phyloP scores from a whole-genome alignment of 2,797 vertebrate species.

The Enteromius afrohamiltoni region DNA sequence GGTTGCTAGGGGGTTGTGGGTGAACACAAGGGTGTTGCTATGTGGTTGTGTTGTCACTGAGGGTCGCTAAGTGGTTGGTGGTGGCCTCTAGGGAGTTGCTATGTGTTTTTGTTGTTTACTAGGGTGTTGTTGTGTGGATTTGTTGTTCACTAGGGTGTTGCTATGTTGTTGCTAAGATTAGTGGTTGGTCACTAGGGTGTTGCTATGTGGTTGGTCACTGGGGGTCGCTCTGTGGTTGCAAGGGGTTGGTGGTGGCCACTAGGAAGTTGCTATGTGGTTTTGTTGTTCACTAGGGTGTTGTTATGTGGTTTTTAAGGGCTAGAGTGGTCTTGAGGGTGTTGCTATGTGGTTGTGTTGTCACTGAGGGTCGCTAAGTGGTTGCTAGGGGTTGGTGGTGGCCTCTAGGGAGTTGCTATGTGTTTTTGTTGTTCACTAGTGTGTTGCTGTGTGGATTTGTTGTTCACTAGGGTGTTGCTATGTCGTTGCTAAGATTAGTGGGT shows the following conservation, averaged over 20 bases:
- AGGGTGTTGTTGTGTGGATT: not conserved
- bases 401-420: no score
- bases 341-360: not conserved
- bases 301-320: no score
- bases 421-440: not conserved
- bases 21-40: not conserved
- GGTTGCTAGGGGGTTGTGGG: not conserved
- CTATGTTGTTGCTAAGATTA: not conserved
- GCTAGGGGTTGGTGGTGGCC: no score
- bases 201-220: not conserved
- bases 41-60: not conserved
- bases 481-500: not conserved
- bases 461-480: not conserved
- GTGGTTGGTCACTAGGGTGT: not conserved
- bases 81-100: no score
- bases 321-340: not conserved
- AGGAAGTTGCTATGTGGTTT: not conserved
- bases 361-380: no score
- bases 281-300: not conserved
- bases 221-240: no score
- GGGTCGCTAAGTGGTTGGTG: no score
- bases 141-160: not conserved
- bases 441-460: not conserved
- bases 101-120: not conserved
- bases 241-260: no score